Conservation (phyloP, 2,888 invertebrate genomes). For the Drosophila mimica region DNA sequence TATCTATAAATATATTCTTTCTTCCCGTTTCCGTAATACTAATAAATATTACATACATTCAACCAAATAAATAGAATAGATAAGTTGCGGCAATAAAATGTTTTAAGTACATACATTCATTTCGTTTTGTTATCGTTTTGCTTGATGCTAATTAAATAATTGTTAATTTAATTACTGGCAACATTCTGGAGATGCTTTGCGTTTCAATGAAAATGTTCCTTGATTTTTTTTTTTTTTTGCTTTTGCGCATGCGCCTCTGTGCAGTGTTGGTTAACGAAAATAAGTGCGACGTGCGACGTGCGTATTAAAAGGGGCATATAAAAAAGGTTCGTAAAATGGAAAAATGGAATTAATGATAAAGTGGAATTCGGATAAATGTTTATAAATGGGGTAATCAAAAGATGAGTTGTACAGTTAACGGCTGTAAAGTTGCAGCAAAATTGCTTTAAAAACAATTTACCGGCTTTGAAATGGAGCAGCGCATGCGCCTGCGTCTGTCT, state of each 20-base stretch:
- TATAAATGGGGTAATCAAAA: conserved; percentile 5
- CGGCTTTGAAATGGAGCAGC: conserved; percentile 25
- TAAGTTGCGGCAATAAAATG: conserved; percentile 64
- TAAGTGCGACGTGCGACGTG: conserved; percentile 4
- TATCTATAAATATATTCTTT: conserved; percentile 44
- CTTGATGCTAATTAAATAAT: conserved; percentile 41
- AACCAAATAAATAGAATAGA: conserved; percentile 36
- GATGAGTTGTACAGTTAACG: conserved; percentile 1
- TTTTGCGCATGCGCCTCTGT: conserved; percentile 46
- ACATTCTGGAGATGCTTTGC: conserved; percentile 68
- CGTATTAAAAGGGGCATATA: conserved; percentile 4
- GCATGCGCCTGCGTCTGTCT: conserved; percentile 45
- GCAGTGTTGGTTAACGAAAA: conserved; percentile 12
- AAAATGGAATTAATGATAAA: conserved; percentile 1
- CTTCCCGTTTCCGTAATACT: conserved; percentile 16
- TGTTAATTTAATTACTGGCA: conserved; percentile 64
- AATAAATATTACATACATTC: conserved; percentile 25
- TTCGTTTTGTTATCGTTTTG: conserved; percentile 31
- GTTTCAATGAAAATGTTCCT: conserved; percentile 45
- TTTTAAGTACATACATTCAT: conserved; percentile 72
- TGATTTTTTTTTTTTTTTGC: conserved; percentile 5
- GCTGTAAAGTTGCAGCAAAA: conserved; percentile 19
- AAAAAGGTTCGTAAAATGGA: conserved; percentile 2
- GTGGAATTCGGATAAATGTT: background rate
- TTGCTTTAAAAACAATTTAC: conserved; percentile 52